A percentile compares a stretch with the other conserved stretches of the same genome.
Conservation (phyloP, 2,797 vertebrate species). For the Nannoperca obscura region DNA sequence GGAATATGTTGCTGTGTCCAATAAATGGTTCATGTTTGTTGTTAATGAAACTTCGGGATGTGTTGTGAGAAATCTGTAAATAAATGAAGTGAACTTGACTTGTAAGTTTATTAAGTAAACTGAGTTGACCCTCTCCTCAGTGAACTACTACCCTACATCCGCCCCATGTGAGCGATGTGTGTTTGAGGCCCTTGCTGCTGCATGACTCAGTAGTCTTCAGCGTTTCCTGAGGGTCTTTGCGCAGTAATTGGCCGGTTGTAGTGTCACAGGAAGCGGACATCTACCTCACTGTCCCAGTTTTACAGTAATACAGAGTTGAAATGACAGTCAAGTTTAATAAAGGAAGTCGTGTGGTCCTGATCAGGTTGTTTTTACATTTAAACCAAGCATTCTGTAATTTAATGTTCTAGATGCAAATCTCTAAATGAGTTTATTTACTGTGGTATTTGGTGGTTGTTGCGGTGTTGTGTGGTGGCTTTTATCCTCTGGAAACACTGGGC, state of each 20-base stretch:
- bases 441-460: constrained; percentile 35
- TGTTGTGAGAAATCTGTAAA: neutral
- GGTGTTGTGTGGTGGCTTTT: constrained; percentile 27
- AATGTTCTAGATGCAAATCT: neutral
- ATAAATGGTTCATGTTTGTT: neutral
- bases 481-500: constrained; percentile 9
- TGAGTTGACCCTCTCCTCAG: neutral
- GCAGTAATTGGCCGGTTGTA: constrained; percentile 33
- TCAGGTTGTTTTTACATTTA: constrained; percentile 40
- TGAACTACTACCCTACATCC: constrained; percentile 6
- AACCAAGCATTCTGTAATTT: neutral
- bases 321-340: constrained; percentile 40
- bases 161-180: constrained; percentile 15
- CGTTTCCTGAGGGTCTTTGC: constrained; percentile 48
- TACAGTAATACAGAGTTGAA: constrained; percentile 30
- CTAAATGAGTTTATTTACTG: constrained; percentile 19
- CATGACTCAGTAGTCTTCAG: constrained; percentile 27
- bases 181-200: constrained; percentile 14
- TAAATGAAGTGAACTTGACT: constrained; percentile 1
- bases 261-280: constrained; percentile 55
- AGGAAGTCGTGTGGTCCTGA: constrained; percentile 3
- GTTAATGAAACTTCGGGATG: neutral
- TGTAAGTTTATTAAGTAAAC: neutral
- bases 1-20: neutral
- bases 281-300: constrained; percentile 53